These are phyloP conservation scores for Anseranas semipalmata DNA, from an alignment of 2,113 vertebrate species.

Conservation along the genomic window DNA sequence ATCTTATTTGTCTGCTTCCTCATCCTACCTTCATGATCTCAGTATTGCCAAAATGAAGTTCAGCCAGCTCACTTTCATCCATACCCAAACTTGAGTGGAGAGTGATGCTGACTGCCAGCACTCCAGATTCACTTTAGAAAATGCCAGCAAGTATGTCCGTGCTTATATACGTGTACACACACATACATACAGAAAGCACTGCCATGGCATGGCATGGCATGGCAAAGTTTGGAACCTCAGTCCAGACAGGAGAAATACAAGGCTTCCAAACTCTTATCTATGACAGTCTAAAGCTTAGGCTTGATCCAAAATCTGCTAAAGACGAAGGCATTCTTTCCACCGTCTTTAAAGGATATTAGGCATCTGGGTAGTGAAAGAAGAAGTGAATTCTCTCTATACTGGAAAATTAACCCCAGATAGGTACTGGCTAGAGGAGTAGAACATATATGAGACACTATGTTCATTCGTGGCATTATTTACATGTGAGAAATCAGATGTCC, in stretches of 20 bases:
- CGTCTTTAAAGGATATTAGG: background rate
- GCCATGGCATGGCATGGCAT: too few relatives aligned
- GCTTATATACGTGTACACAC: accelerated
- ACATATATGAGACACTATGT: background rate
- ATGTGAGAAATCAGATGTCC: background rate
- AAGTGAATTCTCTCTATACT: background rate
- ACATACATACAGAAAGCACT: background rate
- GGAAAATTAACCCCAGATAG: background rate
- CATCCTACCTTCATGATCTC: background rate
- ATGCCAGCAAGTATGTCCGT: background rate
- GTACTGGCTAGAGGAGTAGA: background rate
- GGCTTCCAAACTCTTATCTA: background rate
- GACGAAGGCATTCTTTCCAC: background rate
- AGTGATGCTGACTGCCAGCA: background rate
- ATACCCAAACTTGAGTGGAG: accelerated
- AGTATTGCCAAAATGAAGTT: background rate
- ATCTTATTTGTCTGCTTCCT: background rate
- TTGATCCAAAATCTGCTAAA: background rate
- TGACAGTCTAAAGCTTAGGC: background rate
- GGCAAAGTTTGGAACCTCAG: background rate
- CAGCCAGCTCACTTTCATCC: background rate
- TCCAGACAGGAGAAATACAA: background rate
- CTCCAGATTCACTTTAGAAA: background rate
- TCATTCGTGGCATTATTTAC: background rate
- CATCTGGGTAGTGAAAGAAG: background rate